A percentile compares a stretch with the other conserved stretches of the same genome.
Evolutionary conservation across 2,113 vertebrate species (phyloP).

Genomic region (Sphaerodactylus townsendi): DNA sequence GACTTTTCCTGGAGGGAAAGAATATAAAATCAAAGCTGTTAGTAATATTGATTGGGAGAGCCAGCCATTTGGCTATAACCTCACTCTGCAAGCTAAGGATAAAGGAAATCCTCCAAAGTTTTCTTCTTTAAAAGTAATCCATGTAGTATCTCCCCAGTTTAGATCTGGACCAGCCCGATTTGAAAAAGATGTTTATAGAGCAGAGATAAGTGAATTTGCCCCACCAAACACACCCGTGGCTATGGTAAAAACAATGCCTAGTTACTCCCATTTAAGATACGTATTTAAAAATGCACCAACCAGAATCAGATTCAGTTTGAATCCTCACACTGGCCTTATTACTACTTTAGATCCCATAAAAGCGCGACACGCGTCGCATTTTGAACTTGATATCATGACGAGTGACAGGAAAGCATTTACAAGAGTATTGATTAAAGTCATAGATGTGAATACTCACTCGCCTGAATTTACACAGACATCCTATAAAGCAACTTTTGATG

Average conservation of each 20-base stretch:
- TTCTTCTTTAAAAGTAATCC: slow-evolving; percentile 89
- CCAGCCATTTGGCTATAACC: slow-evolving; percentile 92
- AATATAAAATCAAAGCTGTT: slow-evolving; percentile 90
- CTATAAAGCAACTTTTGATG: slow-evolving; percentile 91
- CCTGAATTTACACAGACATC: slow-evolving; percentile 91
- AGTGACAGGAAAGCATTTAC: slow-evolving; percentile 84
- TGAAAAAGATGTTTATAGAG: slow-evolving; percentile 88
- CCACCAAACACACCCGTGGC: slow-evolving; percentile 90
- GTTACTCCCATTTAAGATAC: slow-evolving; percentile 85
- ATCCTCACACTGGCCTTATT: slow-evolving; percentile 90
- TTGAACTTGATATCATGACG: slow-evolving; percentile 89
- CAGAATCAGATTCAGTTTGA: slow-evolving; percentile 84
- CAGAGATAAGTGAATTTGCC: slow-evolving; percentile 92
- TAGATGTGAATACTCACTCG: slow-evolving; percentile 88
- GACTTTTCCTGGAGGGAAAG: slow-evolving; percentile 89
- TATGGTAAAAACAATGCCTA: slow-evolving; percentile 87
- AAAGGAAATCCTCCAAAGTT: slow-evolving; percentile 91
- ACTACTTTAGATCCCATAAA: slow-evolving; percentile 84
- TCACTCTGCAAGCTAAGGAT: slow-evolving; percentile 96
- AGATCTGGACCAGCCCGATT: slow-evolving; percentile 87
- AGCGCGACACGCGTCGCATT: slow-evolving; percentile 77
- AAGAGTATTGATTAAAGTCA: slow-evolving; percentile 87
- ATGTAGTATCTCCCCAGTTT: slow-evolving; percentile 86
- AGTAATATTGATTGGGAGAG: slow-evolving; percentile 88
- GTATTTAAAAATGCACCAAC: slow-evolving; percentile 82